Evolutionary conservation across 2,888 invertebrate genomes (phyloP).

Genomic region (Diarsia dahlii): DNA sequence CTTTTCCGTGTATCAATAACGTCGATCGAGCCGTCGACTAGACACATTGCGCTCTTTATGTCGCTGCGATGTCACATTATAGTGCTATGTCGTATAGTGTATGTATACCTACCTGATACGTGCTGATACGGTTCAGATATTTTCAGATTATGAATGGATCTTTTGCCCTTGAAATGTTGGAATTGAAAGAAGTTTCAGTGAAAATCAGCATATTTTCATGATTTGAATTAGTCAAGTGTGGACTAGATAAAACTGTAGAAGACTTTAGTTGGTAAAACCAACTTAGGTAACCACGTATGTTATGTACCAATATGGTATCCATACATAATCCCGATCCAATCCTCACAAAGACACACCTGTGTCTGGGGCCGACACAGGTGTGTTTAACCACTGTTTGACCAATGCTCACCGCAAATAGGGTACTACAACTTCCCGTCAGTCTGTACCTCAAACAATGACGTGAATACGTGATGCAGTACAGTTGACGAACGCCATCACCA

Average conservation of each 20-base stretch:
- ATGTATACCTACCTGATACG: conserved; percentile 45
- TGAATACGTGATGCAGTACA: not conserved
- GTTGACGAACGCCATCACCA: not conserved
- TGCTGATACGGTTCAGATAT: conserved; percentile 43
- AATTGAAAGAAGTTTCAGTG: not conserved
- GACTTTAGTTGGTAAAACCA: not conserved
- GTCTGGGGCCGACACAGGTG: not conserved
- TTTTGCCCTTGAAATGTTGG: conserved; percentile 33
- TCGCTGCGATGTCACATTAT: conserved; percentile 70
- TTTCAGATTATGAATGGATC: conserved; percentile 28
- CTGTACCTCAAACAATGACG: not conserved
- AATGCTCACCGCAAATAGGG: not conserved
- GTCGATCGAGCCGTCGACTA: conserved; percentile 81
- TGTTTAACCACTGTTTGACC: not conserved
- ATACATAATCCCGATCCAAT: not conserved
- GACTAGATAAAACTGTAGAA: not conserved
- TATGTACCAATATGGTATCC: not conserved
- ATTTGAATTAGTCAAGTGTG: not conserved
- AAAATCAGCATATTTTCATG: not conserved
- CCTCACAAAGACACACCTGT: not conserved
- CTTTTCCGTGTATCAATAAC: conserved; percentile 91
- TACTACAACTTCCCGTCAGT: not conserved
- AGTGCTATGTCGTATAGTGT: conserved; percentile 39
- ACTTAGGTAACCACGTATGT: not conserved
- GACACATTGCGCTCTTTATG: conserved; percentile 84